A percentile compares a stretch with the other conserved stretches of the same genome.
These are phyloP conservation scores for Melinopterus prodromus DNA, from an alignment of 2,888 invertebrate species.

Conservation along the genomic window DNA sequence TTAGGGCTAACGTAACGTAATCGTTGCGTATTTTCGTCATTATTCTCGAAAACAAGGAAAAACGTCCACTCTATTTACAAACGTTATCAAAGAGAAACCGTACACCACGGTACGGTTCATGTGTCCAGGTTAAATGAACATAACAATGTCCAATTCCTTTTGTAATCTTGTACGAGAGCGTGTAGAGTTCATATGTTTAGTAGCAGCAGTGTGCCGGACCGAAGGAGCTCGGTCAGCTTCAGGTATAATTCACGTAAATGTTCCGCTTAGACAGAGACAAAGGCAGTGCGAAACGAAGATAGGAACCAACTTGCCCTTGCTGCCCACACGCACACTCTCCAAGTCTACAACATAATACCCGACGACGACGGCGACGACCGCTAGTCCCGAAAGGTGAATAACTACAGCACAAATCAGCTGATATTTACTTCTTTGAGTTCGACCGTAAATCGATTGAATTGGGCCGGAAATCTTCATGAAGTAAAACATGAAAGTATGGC, in stretches of 20 bases:
- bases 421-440: conserved; percentile 34
- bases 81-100: background rate
- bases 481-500: too few species aligned
- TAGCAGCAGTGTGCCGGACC: conserved; percentile 7
- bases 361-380: conserved; percentile 31
- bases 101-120: background rate
- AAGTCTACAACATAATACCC: conserved; percentile 32
- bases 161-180: conserved; percentile 37
- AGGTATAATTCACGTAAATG: conserved; percentile 37
- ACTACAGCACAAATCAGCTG: conserved; percentile 37
- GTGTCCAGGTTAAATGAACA: conserved; percentile 26
- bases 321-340: conserved; percentile 31
- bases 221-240: background rate
- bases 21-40: background rate
- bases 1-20: too few species aligned
- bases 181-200: conserved; percentile 32
- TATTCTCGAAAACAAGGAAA: background rate
- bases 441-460: conserved; percentile 17
- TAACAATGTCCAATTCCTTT: conserved; percentile 35
- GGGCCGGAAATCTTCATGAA: background rate
- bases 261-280: conserved; percentile 33
- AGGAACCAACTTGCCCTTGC: conserved; percentile 32
- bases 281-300: conserved; percentile 14
- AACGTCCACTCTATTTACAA: background rate
- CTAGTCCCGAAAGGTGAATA: conserved; percentile 31